phyloP scores from a whole-genome alignment of 2,797 vertebrate species.

The Myotis findleyi region DNA sequence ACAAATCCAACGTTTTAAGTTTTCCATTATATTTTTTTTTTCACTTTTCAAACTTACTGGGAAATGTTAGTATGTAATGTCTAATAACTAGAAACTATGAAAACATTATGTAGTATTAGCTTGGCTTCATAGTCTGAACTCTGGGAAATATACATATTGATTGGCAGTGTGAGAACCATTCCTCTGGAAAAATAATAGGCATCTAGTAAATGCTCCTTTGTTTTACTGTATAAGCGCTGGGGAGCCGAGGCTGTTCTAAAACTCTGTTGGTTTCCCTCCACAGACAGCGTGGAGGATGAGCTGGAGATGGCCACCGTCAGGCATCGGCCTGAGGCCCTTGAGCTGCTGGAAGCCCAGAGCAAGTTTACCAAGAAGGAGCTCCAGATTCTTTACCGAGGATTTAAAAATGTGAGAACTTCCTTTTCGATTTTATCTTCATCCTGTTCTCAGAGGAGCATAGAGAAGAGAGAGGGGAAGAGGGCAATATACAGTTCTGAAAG shows the following conservation, averaged over 20 bases:
- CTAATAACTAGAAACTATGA: background rate
- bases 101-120: background rate
- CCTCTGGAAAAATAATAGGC: background rate
- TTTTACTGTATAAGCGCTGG: background rate
- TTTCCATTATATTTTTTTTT: background rate
- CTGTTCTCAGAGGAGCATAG: background rate
- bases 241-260: background rate
- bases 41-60: background rate
- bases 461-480: background rate
- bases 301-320: constrained; percentile 97
- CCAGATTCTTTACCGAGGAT: constrained; percentile 98
- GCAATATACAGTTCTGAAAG: background rate
- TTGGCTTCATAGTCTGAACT: background rate
- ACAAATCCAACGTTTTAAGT: background rate
- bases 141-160: background rate
- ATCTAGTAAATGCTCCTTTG: background rate
- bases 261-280: constrained; percentile 76
- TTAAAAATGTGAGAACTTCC: constrained; percentile 95
- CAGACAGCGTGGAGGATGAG: constrained; percentile 99
- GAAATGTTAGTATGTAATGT: background rate
- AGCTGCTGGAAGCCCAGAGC: constrained; percentile 96
- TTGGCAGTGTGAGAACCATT: background rate
- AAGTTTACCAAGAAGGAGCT: constrained; percentile 99
- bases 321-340: constrained; percentile 97
- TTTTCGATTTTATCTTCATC: constrained; percentile 48